These are phyloP conservation scores for Octodon degus DNA, from an alignment of 2,113 vertebrate species.

Conservation along the genomic window DNA sequence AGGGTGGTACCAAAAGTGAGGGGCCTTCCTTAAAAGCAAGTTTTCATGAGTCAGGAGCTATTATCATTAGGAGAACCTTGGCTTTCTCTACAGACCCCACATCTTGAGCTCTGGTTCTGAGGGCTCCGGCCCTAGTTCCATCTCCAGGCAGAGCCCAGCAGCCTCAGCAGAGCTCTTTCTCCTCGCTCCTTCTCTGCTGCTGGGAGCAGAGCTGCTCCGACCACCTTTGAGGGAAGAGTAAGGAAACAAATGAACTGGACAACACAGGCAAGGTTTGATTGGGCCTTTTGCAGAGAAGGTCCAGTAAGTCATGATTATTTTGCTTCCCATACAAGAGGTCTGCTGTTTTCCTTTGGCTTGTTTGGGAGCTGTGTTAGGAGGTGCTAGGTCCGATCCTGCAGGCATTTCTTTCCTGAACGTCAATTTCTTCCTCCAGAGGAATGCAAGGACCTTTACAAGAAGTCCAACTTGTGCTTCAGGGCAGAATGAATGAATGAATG, in stretches of 20 bases:
- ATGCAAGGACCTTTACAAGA: constrained; percentile 59
- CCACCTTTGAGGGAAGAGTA: constrained; percentile 21
- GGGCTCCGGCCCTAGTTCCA: not conserved
- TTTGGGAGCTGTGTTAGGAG: constrained; percentile 41
- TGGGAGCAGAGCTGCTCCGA: constrained; percentile 36
- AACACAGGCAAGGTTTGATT: too few species aligned
- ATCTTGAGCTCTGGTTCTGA: not conserved
- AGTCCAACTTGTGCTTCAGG: constrained; percentile 57
- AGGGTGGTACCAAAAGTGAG: not conserved
- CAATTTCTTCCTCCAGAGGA: constrained; percentile 54
- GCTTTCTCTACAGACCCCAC: not conserved
- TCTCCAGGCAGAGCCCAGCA: not conserved
- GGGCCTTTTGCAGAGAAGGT: too few species aligned
- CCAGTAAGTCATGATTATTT: too few species aligned
- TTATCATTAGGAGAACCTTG: not conserved
- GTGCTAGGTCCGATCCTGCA: constrained; percentile 57
- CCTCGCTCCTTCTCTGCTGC: not conserved
- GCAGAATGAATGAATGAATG: constrained; percentile 78
- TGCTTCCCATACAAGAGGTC: too few species aligned
- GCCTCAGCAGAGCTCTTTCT: not conserved
- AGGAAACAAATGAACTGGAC: too few species aligned
- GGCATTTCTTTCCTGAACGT: constrained; percentile 55
- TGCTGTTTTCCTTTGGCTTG: not conserved
- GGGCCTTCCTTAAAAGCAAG: not conserved
- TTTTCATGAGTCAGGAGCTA: not conserved